Evolutionary conservation across 2,888 invertebrate genomes (phyloP), one percentile per base, ranked within the genome.

Genomic region (Agrilus cyanescens): DNA sequence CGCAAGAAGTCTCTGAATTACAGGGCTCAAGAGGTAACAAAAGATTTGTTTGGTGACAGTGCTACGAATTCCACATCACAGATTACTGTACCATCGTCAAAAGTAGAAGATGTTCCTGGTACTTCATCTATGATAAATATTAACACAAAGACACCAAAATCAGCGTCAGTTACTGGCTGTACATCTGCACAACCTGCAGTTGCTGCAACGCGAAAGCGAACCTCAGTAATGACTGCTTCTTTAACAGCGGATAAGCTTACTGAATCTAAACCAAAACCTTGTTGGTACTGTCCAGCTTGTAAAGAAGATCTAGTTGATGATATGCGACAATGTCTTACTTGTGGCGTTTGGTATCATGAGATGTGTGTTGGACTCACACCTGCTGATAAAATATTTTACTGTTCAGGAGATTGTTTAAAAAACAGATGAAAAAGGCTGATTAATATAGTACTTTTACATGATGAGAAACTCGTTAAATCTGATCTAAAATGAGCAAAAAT

Each of bases 211-310:
- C n/a, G n/a, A n/a, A n/a, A n/a, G n/a, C n/a, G n/a, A n/a, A n/a
- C n/a, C n/a, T n/a, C n/a, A n/a, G n/a, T n/a, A n/a, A n/a, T n/a
- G n/a, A n/a, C n/a, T n/a, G n/a, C n/a, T n/a, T n/a, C n/a, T n/a
- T n/a, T n/a, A n/a, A n/a, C n/a, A n/a, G n/a, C n/a, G n/a, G n/a
- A n/a, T n/a, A n/a, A n/a, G n/a, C n/a, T n/a, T n/a, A n/a, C n/a
- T n/a, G n/a, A n/a, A n/a, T n/a, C n/a, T n/a, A n/a, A n/a, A n/a
- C n/a, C n/a, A n/a, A 40, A 40, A 40, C 40, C 39, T 33, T 43
- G 40, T 41, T 44, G 45, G 45, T 42, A 41, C 37, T 44, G 41
- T 41, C 41, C 41, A 18, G 16, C 37, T 32, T 44, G 41, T 44
- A 31, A 44, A 37, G 37, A 37, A 32, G 31, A 13, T 37, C 37